phyloP scores from a whole-genome alignment of 1,140 invertebrate species.

The Leguminivora glycinivorella region DNA sequence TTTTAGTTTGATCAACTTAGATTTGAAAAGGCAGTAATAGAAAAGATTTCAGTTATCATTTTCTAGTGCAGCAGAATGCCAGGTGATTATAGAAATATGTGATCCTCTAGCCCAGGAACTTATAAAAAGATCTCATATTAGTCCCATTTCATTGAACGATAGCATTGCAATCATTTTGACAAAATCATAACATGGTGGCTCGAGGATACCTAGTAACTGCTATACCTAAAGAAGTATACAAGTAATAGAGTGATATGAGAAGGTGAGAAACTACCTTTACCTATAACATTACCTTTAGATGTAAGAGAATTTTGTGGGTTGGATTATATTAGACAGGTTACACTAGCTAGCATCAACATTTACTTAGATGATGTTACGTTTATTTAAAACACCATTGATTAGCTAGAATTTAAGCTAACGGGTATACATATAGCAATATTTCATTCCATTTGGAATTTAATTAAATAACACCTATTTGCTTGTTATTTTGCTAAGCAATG shows the following conservation, averaged over 20 bases:
- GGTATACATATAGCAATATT: not conserved
- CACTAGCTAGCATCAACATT: slow-evolving; percentile 27
- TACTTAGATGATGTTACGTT: slow-evolving; percentile 19
- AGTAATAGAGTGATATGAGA: not conserved
- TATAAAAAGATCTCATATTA: too few relatives aligned
- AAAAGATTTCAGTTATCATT: not conserved
- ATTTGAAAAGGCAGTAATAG: too few relatives aligned
- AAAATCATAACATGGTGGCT: too few relatives aligned
- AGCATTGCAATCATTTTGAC: too few relatives aligned
- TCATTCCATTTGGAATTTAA: slow-evolving; percentile 14
- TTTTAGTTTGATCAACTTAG: too few relatives aligned
- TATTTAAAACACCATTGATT: slow-evolving; percentile 16
- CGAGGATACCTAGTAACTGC: too few relatives aligned
- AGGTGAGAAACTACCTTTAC: not conserved
- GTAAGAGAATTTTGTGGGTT: not conserved
- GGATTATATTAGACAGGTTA: slow-evolving; percentile 13
- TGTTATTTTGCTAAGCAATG: not conserved
- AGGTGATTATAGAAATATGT: not conserved
- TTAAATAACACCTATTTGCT: not conserved
- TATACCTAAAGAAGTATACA: too few relatives aligned
- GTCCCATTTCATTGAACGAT: too few relatives aligned
- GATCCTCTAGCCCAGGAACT: not conserved
- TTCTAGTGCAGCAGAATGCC: not conserved
- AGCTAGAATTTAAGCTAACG: not conserved
- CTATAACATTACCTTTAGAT: not conserved